phyloP scores from a whole-genome alignment of 2,113 vertebrate species.

The Laterallus jamaicensis region DNA sequence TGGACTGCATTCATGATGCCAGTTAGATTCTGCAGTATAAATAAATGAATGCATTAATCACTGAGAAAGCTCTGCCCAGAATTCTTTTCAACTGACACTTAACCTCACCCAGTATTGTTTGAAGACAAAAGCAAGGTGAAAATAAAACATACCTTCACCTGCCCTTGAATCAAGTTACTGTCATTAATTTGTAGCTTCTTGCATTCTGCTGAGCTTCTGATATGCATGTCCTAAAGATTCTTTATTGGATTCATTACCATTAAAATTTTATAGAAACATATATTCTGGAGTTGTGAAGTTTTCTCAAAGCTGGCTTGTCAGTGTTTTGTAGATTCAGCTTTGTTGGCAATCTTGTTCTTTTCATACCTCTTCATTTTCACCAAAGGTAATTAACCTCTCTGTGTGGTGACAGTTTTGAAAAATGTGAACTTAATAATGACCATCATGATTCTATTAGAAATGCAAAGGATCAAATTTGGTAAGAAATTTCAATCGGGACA shows the following conservation, averaged over 20 bases:
- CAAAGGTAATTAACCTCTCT: constrained; percentile 47
- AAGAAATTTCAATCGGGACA: constrained; percentile 38
- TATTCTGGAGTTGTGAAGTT: not conserved
- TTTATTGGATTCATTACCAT: not conserved
- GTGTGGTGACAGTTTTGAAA: constrained; percentile 28
- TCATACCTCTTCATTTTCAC: constrained; percentile 34
- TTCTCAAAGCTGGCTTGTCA: not conserved
- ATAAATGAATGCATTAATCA: not conserved
- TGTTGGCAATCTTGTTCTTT: constrained; percentile 19
- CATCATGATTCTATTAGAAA: constrained; percentile 33
- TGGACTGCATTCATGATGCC: not conserved
- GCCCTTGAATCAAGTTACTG: not conserved
- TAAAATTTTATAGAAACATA: constrained; percentile 26
- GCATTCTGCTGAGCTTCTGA: not conserved
- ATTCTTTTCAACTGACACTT: not conserved
- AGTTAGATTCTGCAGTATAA: not conserved
- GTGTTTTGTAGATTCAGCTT: constrained; percentile 26
- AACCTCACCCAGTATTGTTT: not conserved
- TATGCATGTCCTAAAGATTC: not conserved
- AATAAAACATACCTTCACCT: not conserved
- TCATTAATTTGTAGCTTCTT: not conserved
- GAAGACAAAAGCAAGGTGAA: not conserved
- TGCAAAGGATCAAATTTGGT: constrained; percentile 35
- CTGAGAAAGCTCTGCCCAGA: not conserved
- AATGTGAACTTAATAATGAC: constrained; percentile 42